Conservation (phyloP, 2,797 vertebrate genomes). For the Anguilla obscura region DNA sequence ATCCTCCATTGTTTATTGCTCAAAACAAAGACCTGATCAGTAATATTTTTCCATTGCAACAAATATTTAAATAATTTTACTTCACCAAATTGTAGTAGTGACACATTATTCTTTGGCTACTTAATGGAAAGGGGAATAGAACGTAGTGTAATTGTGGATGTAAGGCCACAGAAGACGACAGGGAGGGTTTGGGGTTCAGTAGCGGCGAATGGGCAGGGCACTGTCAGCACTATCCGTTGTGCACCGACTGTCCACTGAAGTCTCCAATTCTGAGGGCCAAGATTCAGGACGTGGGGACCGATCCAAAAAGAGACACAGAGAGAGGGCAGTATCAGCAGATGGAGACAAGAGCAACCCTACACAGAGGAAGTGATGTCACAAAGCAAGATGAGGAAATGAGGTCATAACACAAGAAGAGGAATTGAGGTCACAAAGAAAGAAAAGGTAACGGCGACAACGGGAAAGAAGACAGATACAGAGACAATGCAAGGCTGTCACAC, state of each 20-base stretch:
- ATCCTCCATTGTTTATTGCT: background rate
- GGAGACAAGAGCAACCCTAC: background rate
- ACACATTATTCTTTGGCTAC: background rate
- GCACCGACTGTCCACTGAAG: constrained; percentile 78
- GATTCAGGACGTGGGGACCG: constrained; percentile 41
- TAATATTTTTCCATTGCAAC: background rate
- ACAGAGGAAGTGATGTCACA: background rate
- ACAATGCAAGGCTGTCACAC: background rate
- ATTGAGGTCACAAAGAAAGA: background rate
- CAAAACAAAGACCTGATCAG: background rate
- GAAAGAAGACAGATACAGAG: background rate
- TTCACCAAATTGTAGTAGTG: background rate
- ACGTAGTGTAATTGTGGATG: background rate
- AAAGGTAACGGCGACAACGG: background rate
- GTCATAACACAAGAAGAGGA: background rate
- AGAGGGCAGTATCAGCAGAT: constrained; percentile 11
- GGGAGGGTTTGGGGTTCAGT: constrained; percentile 60
- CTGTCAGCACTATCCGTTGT: constrained; percentile 79
- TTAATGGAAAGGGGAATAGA: background rate
- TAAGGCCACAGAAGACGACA: background rate
- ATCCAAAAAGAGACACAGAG: constrained; percentile 23
- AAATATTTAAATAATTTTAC: background rate
- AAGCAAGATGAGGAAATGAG: background rate
- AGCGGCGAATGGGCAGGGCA: constrained; percentile 67
- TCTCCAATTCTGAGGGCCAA: constrained; percentile 75